Percentiles rank a stretch among this genome's conserved stretches.
Evolutionary conservation across 2,797 vertebrate species (phyloP).

Genomic region (Lepidocolaptes lacrymiger): DNA sequence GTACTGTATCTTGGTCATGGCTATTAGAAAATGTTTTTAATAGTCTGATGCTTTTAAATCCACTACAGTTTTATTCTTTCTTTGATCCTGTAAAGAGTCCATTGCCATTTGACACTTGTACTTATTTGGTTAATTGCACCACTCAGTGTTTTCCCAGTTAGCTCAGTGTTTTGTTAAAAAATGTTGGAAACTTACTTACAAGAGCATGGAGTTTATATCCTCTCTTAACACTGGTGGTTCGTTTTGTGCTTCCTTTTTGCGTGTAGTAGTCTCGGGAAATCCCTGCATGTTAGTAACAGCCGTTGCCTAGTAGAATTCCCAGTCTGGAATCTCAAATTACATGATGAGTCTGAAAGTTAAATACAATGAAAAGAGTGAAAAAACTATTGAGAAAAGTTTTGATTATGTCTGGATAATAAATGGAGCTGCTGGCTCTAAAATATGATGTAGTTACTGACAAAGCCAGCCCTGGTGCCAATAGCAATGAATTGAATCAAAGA

Average conservation of each 20-base stretch:
- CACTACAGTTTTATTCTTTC: not conserved
- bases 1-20: not conserved
- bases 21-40: not conserved
- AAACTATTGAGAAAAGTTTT: not conserved
- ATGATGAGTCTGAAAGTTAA: not conserved
- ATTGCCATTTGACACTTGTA: not conserved
- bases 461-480: not conserved
- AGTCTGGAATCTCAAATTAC: not conserved
- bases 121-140: conserved; percentile 21
- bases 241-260: not conserved
- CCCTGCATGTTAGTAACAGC: not conserved
- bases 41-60: not conserved
- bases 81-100: not conserved
- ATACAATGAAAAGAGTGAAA: not conserved
- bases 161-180: not conserved
- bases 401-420: conserved; percentile 9
- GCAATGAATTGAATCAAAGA: not conserved
- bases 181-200: not conserved
- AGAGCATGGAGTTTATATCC: not conserved
- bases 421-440: not conserved
- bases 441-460: not conserved
- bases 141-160: not conserved
- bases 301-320: not conserved
- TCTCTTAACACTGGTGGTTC: not conserved
- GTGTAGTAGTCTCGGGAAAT: not conserved